Base-by-base conservation (phyloP, 2,888 invertebrate genomes). In the Archips crataeganus region DNA sequence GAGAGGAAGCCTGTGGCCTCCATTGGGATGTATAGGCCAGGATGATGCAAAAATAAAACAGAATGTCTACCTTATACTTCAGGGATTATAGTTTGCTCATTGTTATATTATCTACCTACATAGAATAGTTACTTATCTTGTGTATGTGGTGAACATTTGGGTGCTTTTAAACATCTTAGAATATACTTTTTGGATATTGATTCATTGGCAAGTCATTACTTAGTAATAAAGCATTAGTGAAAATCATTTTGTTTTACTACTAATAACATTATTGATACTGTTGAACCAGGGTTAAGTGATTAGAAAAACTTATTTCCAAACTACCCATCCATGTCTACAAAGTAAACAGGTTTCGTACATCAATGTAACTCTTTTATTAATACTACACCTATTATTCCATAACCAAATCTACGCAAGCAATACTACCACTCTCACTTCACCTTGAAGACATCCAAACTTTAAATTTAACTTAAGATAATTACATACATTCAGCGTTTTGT, bases 351-450 rank as follows among this genome's bases (percentile, higher is more conserved):
- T 68, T 49, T 42, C 34, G 36, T 51, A 15, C 3, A 49, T 23
- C 10, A 67, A 59, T 45, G n/a, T n/a, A n/a, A 54, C 9, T n/a
- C 49, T 62, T 39, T n/a, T 51, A 60, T 8, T 10, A 42, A 42
- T 47, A 32, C 32, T 34, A 57, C 5, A 39, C 39, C 39, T 39
- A 39, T 13, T 34, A 36, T 60, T 23, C 36, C 39, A 49, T 73
- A 68, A 47, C 66, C 47, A 57, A 60, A 67, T 59, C 32, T 62
- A 61, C 62, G 65, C 72, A 72, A 60, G 65, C 59, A 65, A 64
- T 51, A 51, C 51, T 69, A 70, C 32, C 51, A 91, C 93, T 93
- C 92, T 92, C 93, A 90, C 93, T 93, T 93, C 86, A 89, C 93
- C 94, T 94, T 93, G 93, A 85, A 86, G 81, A 83, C 82, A 87